phyloP scores from a whole-genome alignment of 2,113 vertebrate genomes.

The Cnemophilus loriae region DNA sequence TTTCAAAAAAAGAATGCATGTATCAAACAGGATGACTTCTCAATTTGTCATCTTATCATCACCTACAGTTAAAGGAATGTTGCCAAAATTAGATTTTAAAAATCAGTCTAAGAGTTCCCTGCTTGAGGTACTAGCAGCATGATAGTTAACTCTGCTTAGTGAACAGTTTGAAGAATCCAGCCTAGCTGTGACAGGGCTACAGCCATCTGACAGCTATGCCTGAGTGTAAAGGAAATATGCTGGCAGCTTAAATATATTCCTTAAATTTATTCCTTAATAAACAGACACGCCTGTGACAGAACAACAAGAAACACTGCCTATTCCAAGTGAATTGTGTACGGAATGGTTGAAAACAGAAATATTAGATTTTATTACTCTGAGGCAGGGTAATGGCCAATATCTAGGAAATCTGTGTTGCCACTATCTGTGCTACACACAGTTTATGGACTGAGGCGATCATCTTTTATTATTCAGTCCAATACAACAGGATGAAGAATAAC shows the following conservation, averaged over 20 bases:
- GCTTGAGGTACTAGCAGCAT: not conserved
- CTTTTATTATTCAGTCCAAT: not conserved
- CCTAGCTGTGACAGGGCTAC: not conserved
- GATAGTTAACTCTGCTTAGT: not conserved
- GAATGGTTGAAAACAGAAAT: not conserved
- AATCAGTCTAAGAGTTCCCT: not conserved
- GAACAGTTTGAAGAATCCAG: not conserved
- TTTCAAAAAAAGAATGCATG: not conserved
- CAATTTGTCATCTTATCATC: not conserved
- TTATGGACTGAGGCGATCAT: not conserved
- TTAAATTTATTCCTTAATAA: not conserved
- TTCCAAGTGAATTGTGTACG: not conserved
- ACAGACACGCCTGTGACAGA: not conserved
- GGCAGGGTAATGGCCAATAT: not conserved
- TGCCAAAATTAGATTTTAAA: not conserved
- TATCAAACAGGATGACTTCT: not conserved
- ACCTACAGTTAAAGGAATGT: not conserved
- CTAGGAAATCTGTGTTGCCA: not conserved
- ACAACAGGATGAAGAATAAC: not conserved
- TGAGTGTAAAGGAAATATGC: not conserved
- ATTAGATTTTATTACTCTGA: not conserved
- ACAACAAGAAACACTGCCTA: not conserved
- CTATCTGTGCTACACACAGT: not conserved
- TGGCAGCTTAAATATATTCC: not conserved
- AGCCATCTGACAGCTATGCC: not conserved